phyloP scores from a whole-genome alignment of 2,888 invertebrate genomes.

The Peribatodes rhomboidaria region DNA sequence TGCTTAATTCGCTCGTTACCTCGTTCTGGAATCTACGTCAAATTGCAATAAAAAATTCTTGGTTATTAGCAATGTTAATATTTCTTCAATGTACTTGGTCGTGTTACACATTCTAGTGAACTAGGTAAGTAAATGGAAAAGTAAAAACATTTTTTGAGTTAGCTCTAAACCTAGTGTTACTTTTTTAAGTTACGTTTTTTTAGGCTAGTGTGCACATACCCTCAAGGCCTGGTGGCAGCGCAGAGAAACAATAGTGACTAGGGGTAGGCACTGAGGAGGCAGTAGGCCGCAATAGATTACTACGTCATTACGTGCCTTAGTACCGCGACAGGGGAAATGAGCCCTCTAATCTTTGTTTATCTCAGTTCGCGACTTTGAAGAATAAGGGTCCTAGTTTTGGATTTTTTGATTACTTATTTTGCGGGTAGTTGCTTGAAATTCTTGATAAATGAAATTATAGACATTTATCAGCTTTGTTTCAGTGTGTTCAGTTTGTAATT shows the following conservation, averaged over 20 bases:
- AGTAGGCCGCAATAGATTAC: conserved; percentile 31
- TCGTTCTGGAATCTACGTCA: too few relatives aligned
- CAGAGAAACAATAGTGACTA: background rate
- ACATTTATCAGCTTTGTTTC: background rate
- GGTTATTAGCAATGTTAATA: too few relatives aligned
- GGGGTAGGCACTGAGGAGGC: background rate
- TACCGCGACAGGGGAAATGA: conserved; percentile 23
- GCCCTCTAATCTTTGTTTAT: conserved; percentile 32
- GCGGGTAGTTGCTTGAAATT: background rate
- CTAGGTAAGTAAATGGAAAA: too few relatives aligned
- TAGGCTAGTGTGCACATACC: background rate
- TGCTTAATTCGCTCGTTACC: too few relatives aligned
- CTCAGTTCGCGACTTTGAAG: conserved; percentile 5
- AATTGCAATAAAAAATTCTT: too few relatives aligned
- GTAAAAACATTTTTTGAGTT: too few relatives aligned
- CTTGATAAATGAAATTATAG: too few relatives aligned
- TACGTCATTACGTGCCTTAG: conserved; percentile 36
- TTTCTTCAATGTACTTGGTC: too few relatives aligned
- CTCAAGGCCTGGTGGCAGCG: conserved; percentile 1
- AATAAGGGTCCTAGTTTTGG: background rate
- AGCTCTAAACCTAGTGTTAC: too few relatives aligned
- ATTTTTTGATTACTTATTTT: background rate
- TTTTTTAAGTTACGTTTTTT: too few relatives aligned
- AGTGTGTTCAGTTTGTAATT: too few relatives aligned
- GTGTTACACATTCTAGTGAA: too few relatives aligned